Base-by-base conservation (phyloP, 2,888 invertebrate genomes). In the Ennomos erosarius region DNA sequence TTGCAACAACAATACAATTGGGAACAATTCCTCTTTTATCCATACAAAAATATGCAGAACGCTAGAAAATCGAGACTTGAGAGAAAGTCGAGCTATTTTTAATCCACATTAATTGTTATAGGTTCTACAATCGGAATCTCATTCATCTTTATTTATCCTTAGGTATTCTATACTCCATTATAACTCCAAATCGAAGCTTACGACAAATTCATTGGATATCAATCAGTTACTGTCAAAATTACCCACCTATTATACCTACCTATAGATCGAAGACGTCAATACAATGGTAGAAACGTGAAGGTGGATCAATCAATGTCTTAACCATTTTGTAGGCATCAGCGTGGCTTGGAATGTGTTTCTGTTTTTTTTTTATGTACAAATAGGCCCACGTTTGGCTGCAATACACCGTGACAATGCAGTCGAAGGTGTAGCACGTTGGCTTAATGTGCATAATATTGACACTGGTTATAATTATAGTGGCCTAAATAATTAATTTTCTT, bases 221-320 rank as follows among this genome's bases (percentile, higher is more conserved):
- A 58, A 58, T 58, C 48, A 44, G 58, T 58, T 53, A 53, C 48
- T 58, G 58, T 58, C 58, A 58, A 35, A 53, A 39, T 58, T 53
- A 58, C 12, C 46, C 45, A 47, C 58, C 43, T 51, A 45, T 42
- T 43, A 48, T 42, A 57, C 51, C 57, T 42, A 57, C 51, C 57
- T 26, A 57, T 43, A 51, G 9, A 37, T 57, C 6, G 46, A 10
- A 51, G 39, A 33, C 34, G 36, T 42, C 42, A 40, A 36, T 16
- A 54, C 59, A 59, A 59, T 50, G 54, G 59, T 52, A 12, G 57
- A 33, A 52, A 57, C 43, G 39, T 12, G 13, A 39, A 59, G 59
- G 54, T 54, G 16, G 40, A 65, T 65, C 62, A 62, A 62, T 62
- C 62, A 64, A 56, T 61, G 50, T 54, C 59, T 54, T 46, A n/a